Evolutionary conservation across 2,888 invertebrate genomes (phyloP).

Genomic region (Cephus pulcher): DNA sequence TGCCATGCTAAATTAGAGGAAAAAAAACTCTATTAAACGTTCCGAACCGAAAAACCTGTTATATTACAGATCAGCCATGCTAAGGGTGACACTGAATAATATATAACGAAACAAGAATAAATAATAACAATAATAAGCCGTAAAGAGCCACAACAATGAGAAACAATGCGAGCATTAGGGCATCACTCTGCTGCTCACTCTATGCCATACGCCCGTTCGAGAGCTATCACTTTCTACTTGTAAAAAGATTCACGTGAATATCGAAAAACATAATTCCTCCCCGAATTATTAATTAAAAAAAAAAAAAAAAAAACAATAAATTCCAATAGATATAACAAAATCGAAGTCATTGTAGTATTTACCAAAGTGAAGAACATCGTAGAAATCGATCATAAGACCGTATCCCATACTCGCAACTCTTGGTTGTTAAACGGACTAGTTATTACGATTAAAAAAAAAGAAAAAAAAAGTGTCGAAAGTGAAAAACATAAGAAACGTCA

Average conservation of each 20-base stretch:
- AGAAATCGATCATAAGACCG: neutral
- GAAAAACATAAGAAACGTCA: neutral
- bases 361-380: neutral
- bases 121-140: slow-evolving; percentile 64
- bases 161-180: slow-evolving; percentile 66
- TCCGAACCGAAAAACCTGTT: slow-evolving; percentile 42
- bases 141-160: slow-evolving; percentile 68
- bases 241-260: neutral
- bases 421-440: neutral
- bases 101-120: slow-evolving; percentile 42
- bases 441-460: neutral
- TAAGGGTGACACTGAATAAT: slow-evolving; percentile 64
- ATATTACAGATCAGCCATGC: slow-evolving; percentile 63
- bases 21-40: slow-evolving; percentile 35
- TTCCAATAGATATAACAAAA: neutral
- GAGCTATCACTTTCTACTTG: neutral
- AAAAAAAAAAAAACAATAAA: neutral
- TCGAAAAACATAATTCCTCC: neutral
- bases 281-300: neutral
- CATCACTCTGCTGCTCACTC: slow-evolving; percentile 50
- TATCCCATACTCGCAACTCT: neutral
- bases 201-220: slow-evolving; percentile 51
- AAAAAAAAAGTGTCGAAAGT: neutral
- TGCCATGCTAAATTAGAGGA: slow-evolving; percentile 60
- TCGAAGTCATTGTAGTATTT: neutral